Base-by-base conservation (phyloP, 2,888 invertebrate genomes). In the Desoria tigrina region DNA sequence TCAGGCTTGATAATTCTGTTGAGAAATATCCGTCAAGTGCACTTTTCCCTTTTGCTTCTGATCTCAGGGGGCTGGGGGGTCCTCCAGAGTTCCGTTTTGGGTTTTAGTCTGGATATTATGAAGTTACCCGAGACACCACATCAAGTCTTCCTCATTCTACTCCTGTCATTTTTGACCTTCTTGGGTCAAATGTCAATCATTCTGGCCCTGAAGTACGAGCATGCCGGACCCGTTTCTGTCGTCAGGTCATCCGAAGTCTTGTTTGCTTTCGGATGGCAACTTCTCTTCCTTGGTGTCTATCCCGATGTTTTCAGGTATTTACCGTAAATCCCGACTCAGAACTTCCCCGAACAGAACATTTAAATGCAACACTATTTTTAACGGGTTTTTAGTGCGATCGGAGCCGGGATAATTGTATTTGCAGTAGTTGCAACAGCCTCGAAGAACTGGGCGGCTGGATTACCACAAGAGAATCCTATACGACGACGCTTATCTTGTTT, bases 201-300 rank as follows among this genome's bases (percentile, higher is more conserved):
- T 2, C 28, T 74, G 14, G 74, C 71, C 2, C 54, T 74, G 23
- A 65, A 68, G 62, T 70, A 58, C 60, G 72, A 71, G 24, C 63
- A 69, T 55, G 68, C 66, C 3, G 72, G 72, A 23, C 68, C 68
- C 11, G 69, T 73, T 6, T 60, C 72, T 26, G 60, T 70, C 18
- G 63, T 74, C 26, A 55, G 69, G 42, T 71, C 68, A 21, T 62
- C 61, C 26, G 72, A 73, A 55, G 69, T 73, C 21, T 54, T 73
- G 23, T 69, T 73, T 26, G 53, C 67, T 23, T 73, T 73, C 50
- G 21, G 68, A 7, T 73, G 72, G 73, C 74, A 74, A 58, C 61
- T 69, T 24, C 58, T 69, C 11, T 71, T 71, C 26, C 66, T 74
- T 37, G 53, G 62, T 21, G 64, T 65, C 2, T 56, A 65, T 39